phyloP scores from a whole-genome alignment of 2,888 invertebrate species.

The Drosophila melanosoma region DNA sequence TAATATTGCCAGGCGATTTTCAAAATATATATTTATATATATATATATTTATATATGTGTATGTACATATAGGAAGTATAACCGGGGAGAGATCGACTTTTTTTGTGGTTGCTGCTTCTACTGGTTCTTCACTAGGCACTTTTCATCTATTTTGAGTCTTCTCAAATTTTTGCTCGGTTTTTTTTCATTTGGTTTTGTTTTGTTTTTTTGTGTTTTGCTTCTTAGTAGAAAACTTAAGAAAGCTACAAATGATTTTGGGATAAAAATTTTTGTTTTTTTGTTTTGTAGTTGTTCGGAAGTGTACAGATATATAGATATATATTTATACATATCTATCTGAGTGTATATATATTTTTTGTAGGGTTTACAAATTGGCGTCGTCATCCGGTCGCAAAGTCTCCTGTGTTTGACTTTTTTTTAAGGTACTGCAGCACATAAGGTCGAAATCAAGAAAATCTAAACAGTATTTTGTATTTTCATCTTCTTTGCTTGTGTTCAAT shows the following conservation, averaged over 20 bases:
- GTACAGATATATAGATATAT: background rate
- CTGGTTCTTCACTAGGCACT: constrained; percentile 68
- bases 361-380: constrained; percentile 50
- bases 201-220: constrained; percentile 1
- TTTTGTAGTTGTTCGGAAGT: constrained; percentile 1
- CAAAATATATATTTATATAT: constrained; percentile 2
- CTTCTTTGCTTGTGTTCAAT: constrained; percentile 13
- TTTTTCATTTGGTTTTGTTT: background rate
- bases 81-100: constrained; percentile 11
- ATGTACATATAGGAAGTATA: background rate
- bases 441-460: constrained; percentile 35
- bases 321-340: background rate
- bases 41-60: background rate
- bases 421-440: constrained; percentile 71
- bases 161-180: background rate
- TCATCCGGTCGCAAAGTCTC: constrained; percentile 31
- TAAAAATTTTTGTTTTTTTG: background rate
- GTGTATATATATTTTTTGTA: constrained; percentile 7
- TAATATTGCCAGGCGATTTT: constrained; percentile 45
- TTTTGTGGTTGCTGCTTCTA: constrained; percentile 7
- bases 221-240: constrained; percentile 22
- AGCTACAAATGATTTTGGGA: constrained; percentile 28
- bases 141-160: constrained; percentile 45
- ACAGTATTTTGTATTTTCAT: constrained; percentile 13
- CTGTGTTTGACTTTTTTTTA: constrained; percentile 39